Evolutionary conservation across 2,113 vertebrate species (phyloP), one percentile per base, ranked within the genome.

Genomic region (Archilochus colubris): DNA sequence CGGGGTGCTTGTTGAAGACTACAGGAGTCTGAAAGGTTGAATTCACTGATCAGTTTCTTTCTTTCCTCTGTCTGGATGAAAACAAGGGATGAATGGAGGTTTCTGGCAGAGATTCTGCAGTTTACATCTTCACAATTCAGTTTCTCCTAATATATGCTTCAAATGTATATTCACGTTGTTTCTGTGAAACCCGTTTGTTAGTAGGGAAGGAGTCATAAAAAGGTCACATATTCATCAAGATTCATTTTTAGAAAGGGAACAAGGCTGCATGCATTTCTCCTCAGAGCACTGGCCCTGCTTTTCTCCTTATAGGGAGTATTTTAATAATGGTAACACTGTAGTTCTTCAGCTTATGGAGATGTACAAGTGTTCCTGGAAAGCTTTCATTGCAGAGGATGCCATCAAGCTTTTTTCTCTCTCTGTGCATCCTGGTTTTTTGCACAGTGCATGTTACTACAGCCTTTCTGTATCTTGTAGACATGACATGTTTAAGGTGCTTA

Each of bases 191-290:
- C 22, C 10, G 46, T 57, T 84, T 82, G 38, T 88, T 91, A 74
- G 64, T 36, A 68, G 72, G 79, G 87, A 90, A 68, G 53, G 91
- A 96, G 92, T 86, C 94, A 93, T 3, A 21, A 90, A 50, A 82
- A 92, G 91, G 91, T 80, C 88, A 33, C 38, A 2, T 74, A 77
- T 94, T 92, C 91, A 92, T 67, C 88, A 88, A 79, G 82, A 59
- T 86, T 94, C 82, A 81, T 90, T 93, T 94, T 90, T 86, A 92
- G 94, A 83, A 88, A 88, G 74, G 46, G 80, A 92, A 69, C 21
- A 2, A 82, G 82, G 30, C 83, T 95, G 23, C 67, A 14, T 84
- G 69, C 38, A 7, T 61, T 58, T 83, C 80, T 93, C 80, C 58
- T 78, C 70, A 51, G 94, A 86, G 83, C 73, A 31, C 10, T 83